phyloP scores from a whole-genome alignment of 2,888 invertebrate species.

The Bibio marci region DNA sequence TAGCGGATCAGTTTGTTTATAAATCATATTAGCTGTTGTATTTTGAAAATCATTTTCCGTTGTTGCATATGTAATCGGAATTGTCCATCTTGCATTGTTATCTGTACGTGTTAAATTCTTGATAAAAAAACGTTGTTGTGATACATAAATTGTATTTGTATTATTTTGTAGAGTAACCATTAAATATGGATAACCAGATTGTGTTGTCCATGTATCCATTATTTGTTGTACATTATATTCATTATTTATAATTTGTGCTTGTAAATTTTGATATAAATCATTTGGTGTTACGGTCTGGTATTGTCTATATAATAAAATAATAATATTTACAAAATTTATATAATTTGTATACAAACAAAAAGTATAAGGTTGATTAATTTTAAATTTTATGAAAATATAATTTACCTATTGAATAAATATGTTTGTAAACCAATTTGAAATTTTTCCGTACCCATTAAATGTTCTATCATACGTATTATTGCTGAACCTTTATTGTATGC shows the following conservation, averaged over 20 bases:
- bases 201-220: constrained; percentile 37
- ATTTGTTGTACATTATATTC: constrained; percentile 19
- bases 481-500: constrained; percentile 52
- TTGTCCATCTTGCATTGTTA: constrained; percentile 2
- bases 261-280: constrained; percentile 33
- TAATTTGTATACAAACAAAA: too few relatives aligned
- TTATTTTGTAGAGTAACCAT: constrained; percentile 22
- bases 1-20: too few relatives aligned
- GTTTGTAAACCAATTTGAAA: constrained; percentile 36
- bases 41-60: constrained; percentile 21
- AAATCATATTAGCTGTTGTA: neutral
- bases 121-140: constrained; percentile 18
- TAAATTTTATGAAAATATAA: neutral
- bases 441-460: constrained; percentile 35
- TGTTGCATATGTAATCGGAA: constrained; percentile 11
- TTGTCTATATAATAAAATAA: constrained; percentile 14
- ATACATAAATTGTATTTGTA: constrained; percentile 10
- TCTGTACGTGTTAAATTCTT: constrained; percentile 7
- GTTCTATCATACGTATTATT: constrained; percentile 50
- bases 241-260: constrained; percentile 19
- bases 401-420: constrained; percentile 36
- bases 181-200: constrained; percentile 47
- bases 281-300: constrained; percentile 31
- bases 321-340: neutral
- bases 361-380: neutral